phyloP scores from a whole-genome alignment of 2,888 invertebrate genomes.

The Athripsodes cinereus region DNA sequence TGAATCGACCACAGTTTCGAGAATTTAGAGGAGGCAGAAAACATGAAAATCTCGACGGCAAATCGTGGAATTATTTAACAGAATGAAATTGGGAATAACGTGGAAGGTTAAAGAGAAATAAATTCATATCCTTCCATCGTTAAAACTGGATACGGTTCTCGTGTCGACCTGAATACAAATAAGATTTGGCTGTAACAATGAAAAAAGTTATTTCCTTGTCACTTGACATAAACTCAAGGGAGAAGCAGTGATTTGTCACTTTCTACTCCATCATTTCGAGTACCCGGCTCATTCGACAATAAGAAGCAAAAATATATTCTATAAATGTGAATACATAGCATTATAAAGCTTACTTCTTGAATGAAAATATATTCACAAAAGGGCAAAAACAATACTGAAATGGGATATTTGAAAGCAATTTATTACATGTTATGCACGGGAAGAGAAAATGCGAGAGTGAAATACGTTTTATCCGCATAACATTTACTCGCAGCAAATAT shows the following conservation, averaged over 20 bases:
- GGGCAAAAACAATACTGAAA: background rate
- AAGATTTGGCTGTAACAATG: constrained; percentile 18
- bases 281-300: background rate
- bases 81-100: constrained; percentile 5
- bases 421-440: background rate
- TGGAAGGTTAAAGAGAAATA: constrained; percentile 25
- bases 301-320: background rate
- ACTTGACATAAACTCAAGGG: constrained; percentile 9
- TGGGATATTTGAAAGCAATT: constrained; percentile 2
- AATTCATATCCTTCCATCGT: constrained; percentile 26
- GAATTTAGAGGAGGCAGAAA: background rate
- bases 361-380: background rate
- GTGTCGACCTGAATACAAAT: constrained; percentile 24
- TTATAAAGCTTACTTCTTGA: background rate
- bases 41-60: background rate
- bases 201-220: constrained; percentile 18
- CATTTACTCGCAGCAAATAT: no score
- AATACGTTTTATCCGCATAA: background rate
- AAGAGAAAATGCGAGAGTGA: background rate
- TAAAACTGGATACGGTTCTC: constrained; percentile 23
- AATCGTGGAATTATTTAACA: background rate
- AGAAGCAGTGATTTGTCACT: constrained; percentile 18
- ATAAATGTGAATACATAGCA: background rate
- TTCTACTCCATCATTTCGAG: constrained; percentile 4
- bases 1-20: no score